Conservation (phyloP, 2,888 invertebrate species). For the Falcaria lacertinaria region DNA sequence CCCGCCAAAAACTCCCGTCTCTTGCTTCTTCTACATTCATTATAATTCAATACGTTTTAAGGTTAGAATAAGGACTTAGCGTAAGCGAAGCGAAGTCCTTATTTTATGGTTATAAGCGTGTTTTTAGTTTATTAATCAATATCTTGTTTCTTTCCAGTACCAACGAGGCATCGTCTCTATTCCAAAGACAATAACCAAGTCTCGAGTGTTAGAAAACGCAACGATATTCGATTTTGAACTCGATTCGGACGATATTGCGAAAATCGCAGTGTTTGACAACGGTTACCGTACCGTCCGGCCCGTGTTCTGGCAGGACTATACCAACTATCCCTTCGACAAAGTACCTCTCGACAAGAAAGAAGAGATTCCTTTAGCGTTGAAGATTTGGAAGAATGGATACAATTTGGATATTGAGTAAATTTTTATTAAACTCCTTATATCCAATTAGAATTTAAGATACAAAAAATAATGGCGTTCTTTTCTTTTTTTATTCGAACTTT, state of each 20-base stretch:
- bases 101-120: too few relatives aligned
- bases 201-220: constrained; percentile 46
- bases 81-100: too few relatives aligned
- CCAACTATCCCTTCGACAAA: constrained; percentile 45
- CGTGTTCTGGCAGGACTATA: constrained; percentile 33
- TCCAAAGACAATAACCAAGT: constrained; percentile 48
- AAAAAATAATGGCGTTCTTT: too few relatives aligned
- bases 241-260: constrained; percentile 25
- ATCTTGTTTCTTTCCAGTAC: too few relatives aligned
- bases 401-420: constrained; percentile 21
- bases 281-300: constrained; percentile 35
- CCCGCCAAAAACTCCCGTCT: too few relatives aligned
- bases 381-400: constrained; percentile 38
- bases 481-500: too few relatives aligned
- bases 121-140: too few relatives aligned
- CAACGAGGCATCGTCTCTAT: constrained; percentile 47
- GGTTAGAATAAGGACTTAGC: too few relatives aligned
- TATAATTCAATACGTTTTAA: too few relatives aligned
- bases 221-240: constrained; percentile 52
- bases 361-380: constrained; percentile 23
- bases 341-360: constrained; percentile 7
- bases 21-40: too few relatives aligned
- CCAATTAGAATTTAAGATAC: background rate
- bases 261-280: constrained; percentile 37
- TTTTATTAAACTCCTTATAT: background rate